phyloP scores from a whole-genome alignment of 2,888 invertebrate species.

The Morpho deidamia region DNA sequence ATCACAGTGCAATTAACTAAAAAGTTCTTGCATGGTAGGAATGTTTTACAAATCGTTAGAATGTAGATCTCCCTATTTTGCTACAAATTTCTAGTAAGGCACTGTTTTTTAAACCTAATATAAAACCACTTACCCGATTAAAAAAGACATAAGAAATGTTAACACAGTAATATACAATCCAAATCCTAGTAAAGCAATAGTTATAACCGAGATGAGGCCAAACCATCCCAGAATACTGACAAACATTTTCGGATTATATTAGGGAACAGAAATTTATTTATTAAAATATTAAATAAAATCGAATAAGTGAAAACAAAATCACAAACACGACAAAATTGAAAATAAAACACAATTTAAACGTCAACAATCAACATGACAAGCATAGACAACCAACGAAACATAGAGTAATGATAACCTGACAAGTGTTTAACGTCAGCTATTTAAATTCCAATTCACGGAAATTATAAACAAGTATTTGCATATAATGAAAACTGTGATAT shows the following conservation, averaged over 20 bases:
- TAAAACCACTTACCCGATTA: conserved; percentile 54
- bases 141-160: conserved; percentile 57
- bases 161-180: conserved; percentile 58
- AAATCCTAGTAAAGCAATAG: conserved; percentile 61
- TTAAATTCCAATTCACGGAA: background rate
- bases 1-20: too few species aligned
- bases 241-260: conserved; percentile 34
- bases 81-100: too few species aligned
- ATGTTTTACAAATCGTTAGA: too few species aligned
- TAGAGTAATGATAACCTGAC: too few species aligned
- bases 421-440: too few species aligned
- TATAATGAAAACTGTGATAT: too few species aligned
- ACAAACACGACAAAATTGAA: conserved; percentile 18
- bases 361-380: conserved; percentile 17
- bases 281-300: background rate
- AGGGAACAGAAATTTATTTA: background rate
- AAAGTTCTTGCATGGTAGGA: too few species aligned
- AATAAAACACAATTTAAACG: conserved; percentile 7
- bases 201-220: conserved; percentile 57
- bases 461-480: background rate
- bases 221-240: conserved; percentile 56
- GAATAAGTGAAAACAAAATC: conserved; percentile 3
- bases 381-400: too few species aligned
- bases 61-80: too few species aligned
- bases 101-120: too few species aligned